phyloP scores from a whole-genome alignment of 2,113 vertebrate species.

The Gymnorhina tibicen region DNA sequence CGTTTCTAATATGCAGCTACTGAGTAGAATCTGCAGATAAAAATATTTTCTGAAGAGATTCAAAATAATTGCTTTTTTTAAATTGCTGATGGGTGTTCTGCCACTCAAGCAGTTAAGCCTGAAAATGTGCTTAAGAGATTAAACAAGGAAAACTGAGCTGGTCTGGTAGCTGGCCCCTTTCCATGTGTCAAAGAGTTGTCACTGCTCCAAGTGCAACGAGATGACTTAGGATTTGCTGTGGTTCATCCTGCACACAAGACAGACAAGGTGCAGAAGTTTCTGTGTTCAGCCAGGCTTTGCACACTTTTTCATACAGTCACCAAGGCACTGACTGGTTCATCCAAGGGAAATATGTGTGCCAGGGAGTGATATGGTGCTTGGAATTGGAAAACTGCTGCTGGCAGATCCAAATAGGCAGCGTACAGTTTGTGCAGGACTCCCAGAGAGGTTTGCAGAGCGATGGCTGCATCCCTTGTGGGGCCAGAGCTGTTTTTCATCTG shows the following conservation, averaged over 20 bases:
- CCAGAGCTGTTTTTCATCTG: neutral
- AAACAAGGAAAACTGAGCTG: slow-evolving; percentile 60
- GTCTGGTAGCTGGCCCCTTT: slow-evolving; percentile 60
- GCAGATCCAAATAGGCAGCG: neutral
- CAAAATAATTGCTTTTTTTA: slow-evolving; percentile 70
- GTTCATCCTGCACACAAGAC: slow-evolving; percentile 5
- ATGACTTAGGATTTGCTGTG: neutral
- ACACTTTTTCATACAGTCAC: neutral
- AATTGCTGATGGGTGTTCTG: slow-evolving; percentile 64
- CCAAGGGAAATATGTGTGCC: neutral
- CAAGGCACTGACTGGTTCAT: neutral
- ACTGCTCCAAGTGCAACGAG: neutral
- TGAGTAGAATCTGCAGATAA: slow-evolving; percentile 35
- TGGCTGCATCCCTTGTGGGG: neutral
- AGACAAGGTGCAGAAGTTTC: neutral
- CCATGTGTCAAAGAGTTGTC: slow-evolving; percentile 21
- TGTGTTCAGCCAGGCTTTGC: slow-evolving; percentile 1
- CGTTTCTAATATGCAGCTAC: slow-evolving; percentile 10
- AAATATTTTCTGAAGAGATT: slow-evolving; percentile 53
- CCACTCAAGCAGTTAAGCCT: slow-evolving; percentile 64
- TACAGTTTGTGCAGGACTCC: neutral
- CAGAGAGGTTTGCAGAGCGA: neutral
- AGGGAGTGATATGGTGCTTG: neutral
- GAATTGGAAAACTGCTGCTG: neutral
- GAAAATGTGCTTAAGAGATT: slow-evolving; percentile 72